A percentile compares a stretch with the other conserved stretches of the same genome.
Evolutionary conservation across 2,797 vertebrate genomes (phyloP).

Genomic region (Eulemur rubriventer): DNA sequence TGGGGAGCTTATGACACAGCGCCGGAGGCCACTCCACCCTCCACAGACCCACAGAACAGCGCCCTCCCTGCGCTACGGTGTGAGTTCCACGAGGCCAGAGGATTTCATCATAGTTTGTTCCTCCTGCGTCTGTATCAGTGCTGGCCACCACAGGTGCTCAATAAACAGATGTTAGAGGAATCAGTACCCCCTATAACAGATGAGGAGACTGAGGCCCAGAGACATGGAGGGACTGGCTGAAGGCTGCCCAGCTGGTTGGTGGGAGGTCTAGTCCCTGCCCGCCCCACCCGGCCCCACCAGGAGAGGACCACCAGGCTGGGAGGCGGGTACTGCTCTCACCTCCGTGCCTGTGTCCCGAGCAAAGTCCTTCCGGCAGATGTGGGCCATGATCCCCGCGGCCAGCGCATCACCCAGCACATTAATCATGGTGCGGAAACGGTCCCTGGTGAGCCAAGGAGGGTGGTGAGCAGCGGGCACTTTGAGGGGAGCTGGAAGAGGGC

Average conservation of each 20-base stretch:
- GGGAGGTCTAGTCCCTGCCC: neutral
- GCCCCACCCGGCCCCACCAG: neutral
- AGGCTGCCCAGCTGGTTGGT: neutral
- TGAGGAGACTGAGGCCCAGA: neutral
- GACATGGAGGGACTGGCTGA: neutral
- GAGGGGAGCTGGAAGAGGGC: neutral
- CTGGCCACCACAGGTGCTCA: neutral
- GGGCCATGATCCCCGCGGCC: conserved; percentile 98
- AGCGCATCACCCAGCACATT: conserved; percentile 97
- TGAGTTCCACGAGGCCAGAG: neutral
- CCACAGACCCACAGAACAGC: accelerated
- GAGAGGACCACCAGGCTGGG: neutral
- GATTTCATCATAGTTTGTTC: neutral
- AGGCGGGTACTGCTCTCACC: conserved; percentile 82
- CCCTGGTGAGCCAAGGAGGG: conserved; percentile 84
- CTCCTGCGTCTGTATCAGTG: neutral
- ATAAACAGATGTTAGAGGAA: neutral
- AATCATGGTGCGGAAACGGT: conserved; percentile 99
- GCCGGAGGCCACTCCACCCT: neutral
- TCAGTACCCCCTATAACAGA: neutral
- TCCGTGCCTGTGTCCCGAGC: conserved; percentile 90
- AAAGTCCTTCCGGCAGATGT: conserved; percentile 97
- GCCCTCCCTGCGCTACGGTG: accelerated
- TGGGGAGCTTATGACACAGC: neutral
- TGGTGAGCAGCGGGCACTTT: neutral